Conservation (phyloP, 2,113 vertebrate genomes). For the Anolis sagrei region DNA sequence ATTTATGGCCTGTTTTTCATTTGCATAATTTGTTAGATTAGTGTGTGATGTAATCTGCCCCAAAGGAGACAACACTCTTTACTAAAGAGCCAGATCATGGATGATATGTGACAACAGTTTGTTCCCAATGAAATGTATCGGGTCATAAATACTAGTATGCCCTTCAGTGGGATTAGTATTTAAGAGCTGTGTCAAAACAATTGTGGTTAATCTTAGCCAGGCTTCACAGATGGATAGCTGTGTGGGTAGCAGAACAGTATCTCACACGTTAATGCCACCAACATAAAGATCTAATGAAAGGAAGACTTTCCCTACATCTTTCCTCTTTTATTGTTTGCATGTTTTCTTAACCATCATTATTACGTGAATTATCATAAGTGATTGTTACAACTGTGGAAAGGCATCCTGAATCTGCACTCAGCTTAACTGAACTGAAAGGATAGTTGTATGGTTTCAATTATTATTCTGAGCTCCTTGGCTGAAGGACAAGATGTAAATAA, state of each 20-base stretch:
- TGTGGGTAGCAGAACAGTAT: accelerated
- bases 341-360: conserved; percentile 1
- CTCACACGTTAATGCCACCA: neutral
- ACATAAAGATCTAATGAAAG: neutral
- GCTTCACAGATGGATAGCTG: conserved; percentile 34
- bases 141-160: neutral
- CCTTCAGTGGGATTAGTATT: neutral
- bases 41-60: neutral
- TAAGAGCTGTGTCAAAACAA: conserved; percentile 26
- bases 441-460: neutral
- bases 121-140: conserved; percentile 35
- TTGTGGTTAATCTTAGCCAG: conserved; percentile 29
- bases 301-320: neutral
- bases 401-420: neutral
- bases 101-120: neutral
- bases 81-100: neutral
- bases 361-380: neutral
- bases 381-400: neutral
- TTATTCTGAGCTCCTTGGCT: neutral
- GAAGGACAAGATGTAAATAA: neutral
- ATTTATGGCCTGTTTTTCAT: neutral
- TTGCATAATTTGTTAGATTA: neutral
- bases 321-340: neutral
- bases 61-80: neutral
- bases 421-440: neutral